Conservation (phyloP, 1,140 invertebrate genomes). For the Formica exsecta region DNA sequence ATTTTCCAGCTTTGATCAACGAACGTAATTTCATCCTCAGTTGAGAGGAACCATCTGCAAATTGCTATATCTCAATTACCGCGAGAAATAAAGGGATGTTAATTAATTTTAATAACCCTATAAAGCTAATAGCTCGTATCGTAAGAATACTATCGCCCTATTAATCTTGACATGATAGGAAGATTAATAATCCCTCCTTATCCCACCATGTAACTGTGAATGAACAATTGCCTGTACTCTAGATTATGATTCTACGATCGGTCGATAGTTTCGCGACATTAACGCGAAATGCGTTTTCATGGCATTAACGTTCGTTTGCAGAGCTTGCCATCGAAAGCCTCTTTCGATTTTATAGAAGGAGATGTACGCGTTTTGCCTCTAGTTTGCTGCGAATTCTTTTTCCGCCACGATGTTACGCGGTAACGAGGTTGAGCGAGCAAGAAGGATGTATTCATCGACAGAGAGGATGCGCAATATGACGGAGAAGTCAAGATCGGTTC, state of each 20-base stretch:
- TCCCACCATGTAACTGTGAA: not conserved
- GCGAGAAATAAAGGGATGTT: constrained; percentile 30
- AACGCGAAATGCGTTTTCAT: not conserved
- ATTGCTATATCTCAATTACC: constrained; percentile 22
- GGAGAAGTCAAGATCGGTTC: constrained; percentile 74
- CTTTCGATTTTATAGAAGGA: constrained; percentile 5
- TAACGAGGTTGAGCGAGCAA: constrained; percentile 66
- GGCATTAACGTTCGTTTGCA: not conserved
- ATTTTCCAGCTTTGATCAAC: not conserved
- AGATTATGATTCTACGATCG: constrained; percentile 5
- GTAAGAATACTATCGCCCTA: constrained; percentile 40
- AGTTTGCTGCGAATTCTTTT: constrained; percentile 28
- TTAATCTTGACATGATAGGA: constrained; percentile 45
- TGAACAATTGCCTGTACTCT: constrained; percentile 9
- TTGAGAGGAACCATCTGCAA: not conserved
- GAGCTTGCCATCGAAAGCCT: not conserved
- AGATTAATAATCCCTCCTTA: constrained; percentile 5
- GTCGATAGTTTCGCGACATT: not conserved
- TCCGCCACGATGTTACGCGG: constrained; percentile 62
- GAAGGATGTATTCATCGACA: constrained; percentile 51
- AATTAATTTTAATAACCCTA: constrained; percentile 53
- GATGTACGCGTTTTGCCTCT: constrained; percentile 8
- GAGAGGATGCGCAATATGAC: constrained; percentile 71
- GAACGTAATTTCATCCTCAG: constrained; percentile 5
- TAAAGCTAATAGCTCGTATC: constrained; percentile 36